Base-by-base conservation (phyloP, 2,113 vertebrate species). In the Lepus americanus region DNA sequence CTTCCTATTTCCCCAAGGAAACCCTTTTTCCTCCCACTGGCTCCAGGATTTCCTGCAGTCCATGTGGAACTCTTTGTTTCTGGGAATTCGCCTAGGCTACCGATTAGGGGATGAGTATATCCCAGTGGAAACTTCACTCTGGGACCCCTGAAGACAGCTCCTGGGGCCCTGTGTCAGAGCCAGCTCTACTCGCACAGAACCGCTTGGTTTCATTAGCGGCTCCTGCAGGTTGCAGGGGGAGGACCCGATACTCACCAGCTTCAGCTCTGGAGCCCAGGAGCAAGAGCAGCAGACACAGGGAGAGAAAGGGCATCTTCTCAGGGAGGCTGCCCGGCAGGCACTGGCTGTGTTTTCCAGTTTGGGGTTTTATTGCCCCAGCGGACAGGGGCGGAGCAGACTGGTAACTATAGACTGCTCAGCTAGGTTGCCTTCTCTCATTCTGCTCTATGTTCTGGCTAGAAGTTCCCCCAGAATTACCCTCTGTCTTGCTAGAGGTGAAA, bases 221-320 rank as follows among this genome's bases (percentile, higher is more conserved):
- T 67, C 49, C 55, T 83, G 25, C 3, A 51, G 13, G 66, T 23
- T 55, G 17, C 44, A 76, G 77, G 74, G 17, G 44, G 29, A 87
- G 85, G 76, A 59, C 19, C 74, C 0, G 0, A 7, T 20, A 97
- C 96, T 97, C 49, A 97, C 92, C 94, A n/a, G 95, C 92, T 77
- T 87, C 36, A 53, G 66, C 39, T 49, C 44, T 22, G 67, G 79
- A 61, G 17, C 49, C 76, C 0, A 96, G 84, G 20, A 96, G 77
- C 49, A 95, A 27, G 55, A 94, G 13, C 29, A 92, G 55, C 55
- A 94, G 63, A 29, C 22, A 1, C 6, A 85, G 29, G 39, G 25
- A 33, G 53, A 63, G 83, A 67, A 5, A 23, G n/a, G 8, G 20
- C 96, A 96, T 97, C 80, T 94, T 96, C 29, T 53, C 72, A 36